Percentiles rank a stretch among this genome's conserved stretches.
These are phyloP conservation scores for Busseola fusca DNA, from an alignment of 2,888 invertebrate genomes.

Conservation along the genomic window DNA sequence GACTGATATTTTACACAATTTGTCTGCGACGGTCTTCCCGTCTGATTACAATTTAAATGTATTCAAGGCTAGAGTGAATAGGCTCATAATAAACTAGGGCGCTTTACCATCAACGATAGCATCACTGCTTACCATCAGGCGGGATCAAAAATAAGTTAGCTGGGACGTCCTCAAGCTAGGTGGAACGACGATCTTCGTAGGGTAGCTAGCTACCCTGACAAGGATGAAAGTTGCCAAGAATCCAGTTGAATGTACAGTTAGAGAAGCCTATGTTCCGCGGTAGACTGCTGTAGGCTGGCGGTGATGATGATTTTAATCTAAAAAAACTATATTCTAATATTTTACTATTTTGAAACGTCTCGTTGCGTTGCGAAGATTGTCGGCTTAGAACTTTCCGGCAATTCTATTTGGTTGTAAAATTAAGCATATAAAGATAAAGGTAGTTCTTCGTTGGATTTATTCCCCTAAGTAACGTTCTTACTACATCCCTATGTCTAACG, in stretches of 20 bases:
- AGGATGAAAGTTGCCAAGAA: not conserved
- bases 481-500: not conserved
- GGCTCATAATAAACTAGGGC: too few relatives aligned
- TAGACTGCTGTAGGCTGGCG: not conserved
- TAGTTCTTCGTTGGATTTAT: not conserved
- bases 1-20: not conserved
- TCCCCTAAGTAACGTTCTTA: too few relatives aligned
- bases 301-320: not conserved
- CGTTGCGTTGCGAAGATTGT: too few relatives aligned
- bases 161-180: not conserved
- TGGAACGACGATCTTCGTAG: not conserved
- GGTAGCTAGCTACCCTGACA: not conserved
- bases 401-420: not conserved
- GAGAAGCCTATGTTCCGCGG: not conserved
- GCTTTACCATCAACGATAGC: too few relatives aligned
- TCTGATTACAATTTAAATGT: too few relatives aligned
- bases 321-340: not conserved
- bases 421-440: not conserved
- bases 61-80: too few relatives aligned
- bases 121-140: too few relatives aligned
- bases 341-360: not conserved
- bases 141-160: too few relatives aligned
- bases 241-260: not conserved
- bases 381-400: too few relatives aligned
- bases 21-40: too few relatives aligned